Percentiles rank a stretch among this genome's conserved stretches.
These are phyloP conservation scores for Poecilia gillii DNA, from an alignment of 2,797 vertebrate species.

Conservation along the genomic window DNA sequence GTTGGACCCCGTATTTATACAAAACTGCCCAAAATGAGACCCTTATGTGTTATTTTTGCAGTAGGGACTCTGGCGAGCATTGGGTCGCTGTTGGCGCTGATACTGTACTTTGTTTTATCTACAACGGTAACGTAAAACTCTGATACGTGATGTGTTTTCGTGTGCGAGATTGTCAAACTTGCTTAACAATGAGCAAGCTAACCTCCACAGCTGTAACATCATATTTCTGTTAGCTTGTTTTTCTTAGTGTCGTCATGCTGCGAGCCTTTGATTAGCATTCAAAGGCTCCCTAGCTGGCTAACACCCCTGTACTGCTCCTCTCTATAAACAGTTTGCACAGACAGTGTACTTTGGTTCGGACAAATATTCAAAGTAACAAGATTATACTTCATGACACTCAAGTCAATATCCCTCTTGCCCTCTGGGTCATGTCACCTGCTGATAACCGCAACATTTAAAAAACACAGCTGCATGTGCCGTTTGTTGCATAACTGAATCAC, in stretches of 20 bases:
- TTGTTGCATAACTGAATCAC: background rate
- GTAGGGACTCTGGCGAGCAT: conserved; percentile 51
- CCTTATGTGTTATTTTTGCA: conserved; percentile 47
- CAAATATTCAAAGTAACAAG: background rate
- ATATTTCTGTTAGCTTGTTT: background rate
- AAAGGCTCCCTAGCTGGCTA: background rate
- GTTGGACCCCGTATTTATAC: background rate
- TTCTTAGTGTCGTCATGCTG: background rate
- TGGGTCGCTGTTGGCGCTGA: conserved; percentile 57
- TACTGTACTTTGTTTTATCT: conserved; percentile 64
- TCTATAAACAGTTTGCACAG: background rate
- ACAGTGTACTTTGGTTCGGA: background rate
- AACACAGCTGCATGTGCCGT: background rate
- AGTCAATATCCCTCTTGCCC: background rate
- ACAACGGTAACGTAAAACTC: conserved; percentile 65
- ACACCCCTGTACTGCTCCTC: accelerated
- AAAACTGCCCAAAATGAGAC: conserved; percentile 60
- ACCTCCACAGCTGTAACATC: background rate
- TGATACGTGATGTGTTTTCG: background rate
- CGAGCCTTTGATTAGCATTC: background rate
- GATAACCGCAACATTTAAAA: conserved; percentile 26
- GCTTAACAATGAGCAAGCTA: background rate
- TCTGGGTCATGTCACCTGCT: conserved; percentile 21
- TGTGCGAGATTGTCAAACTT: background rate
- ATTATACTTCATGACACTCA: background rate